Conservation (phyloP, 1,140 invertebrate species). For the Mactra quadrangularis region DNA sequence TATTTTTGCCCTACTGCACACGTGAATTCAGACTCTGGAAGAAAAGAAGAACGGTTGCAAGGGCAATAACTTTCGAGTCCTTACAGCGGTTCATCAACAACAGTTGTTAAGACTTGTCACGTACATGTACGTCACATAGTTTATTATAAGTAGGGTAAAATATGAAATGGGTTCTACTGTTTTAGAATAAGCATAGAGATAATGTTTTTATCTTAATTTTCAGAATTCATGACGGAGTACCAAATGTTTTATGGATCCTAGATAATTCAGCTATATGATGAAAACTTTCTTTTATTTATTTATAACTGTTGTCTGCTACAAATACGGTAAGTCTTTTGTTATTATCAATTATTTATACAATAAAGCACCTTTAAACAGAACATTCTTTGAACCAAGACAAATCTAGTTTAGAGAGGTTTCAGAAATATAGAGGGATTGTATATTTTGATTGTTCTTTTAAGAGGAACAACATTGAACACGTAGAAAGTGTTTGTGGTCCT, state of each 20-base stretch:
- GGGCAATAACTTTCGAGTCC: no score
- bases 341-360: background rate
- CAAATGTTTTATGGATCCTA: background rate
- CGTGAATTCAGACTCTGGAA: no score
- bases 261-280: slow-evolving; percentile 20
- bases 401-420: background rate
- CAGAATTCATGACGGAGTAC: no score
- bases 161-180: no score
- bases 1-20: no score
- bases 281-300: slow-evolving; percentile 17
- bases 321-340: slow-evolving; percentile 18
- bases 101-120: no score
- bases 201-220: no score
- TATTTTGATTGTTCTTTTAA: background rate
- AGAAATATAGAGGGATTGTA: background rate
- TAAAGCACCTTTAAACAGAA: background rate
- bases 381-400: background rate
- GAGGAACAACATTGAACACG: background rate
- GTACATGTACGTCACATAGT: no score
- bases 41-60: no score
- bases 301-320: slow-evolving; percentile 40
- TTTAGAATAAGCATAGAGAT: no score
- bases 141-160: no score
- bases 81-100: no score
- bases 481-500: background rate